A percentile compares a stretch with the other conserved stretches of the same genome.
phyloP scores from a whole-genome alignment of 2,888 invertebrate species.

The Strigamia maritima region DNA sequence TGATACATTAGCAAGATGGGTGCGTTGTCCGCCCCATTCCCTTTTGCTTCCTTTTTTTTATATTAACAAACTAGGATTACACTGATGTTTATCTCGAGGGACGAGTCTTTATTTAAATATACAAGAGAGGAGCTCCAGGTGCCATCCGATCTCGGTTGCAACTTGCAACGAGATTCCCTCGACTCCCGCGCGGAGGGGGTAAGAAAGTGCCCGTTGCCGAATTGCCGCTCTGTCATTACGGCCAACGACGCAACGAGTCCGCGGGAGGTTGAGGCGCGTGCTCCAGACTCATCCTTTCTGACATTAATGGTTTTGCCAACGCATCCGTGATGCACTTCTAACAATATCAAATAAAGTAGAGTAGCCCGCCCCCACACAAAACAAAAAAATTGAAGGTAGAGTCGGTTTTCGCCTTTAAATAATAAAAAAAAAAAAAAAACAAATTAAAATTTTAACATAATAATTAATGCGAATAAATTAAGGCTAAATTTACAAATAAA shows the following conservation, averaged over 20 bases:
- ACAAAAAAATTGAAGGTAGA: neutral
- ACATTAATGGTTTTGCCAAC: constrained; percentile 5
- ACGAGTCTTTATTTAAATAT: constrained; percentile 9
- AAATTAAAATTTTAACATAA: too few species aligned
- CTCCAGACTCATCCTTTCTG: neutral
- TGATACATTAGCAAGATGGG: constrained; percentile 31
- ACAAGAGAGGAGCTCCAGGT: neutral
- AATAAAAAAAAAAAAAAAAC: too few species aligned
- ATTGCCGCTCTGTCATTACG: constrained; percentile 26
- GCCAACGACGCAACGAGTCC: neutral
- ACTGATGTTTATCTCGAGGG: constrained; percentile 31
- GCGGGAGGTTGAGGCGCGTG: constrained; percentile 12
- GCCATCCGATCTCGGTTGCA: neutral
- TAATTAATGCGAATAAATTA: too few species aligned
- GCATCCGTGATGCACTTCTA: neutral
- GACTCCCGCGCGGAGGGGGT: neutral
- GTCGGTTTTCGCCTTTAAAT: neutral
- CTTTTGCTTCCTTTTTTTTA: neutral
- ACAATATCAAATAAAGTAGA: neutral
- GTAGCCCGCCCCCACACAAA: neutral
- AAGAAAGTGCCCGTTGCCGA: constrained; percentile 9
- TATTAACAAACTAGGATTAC: constrained; percentile 24
- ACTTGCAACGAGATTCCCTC: neutral
- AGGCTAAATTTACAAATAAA: too few species aligned
- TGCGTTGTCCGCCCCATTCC: neutral